phyloP scores from a whole-genome alignment of 2,113 vertebrate species.

The Rhagologus leucostigma region DNA sequence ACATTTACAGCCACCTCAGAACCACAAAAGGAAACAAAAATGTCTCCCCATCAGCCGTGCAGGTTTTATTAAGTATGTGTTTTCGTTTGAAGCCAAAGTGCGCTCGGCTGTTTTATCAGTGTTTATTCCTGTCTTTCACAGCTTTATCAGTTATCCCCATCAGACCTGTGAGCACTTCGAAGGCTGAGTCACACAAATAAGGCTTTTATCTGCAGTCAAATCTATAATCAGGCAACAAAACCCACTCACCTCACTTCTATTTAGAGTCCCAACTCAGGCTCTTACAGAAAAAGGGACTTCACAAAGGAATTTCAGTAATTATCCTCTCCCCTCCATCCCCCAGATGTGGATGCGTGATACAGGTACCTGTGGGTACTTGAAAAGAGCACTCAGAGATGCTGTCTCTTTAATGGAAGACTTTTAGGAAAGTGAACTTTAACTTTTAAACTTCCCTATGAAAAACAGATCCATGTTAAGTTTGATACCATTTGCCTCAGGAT shows the following conservation, averaged over 20 bases:
- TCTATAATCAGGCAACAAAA: conserved; percentile 30
- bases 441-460: conserved; percentile 51
- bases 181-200: conserved; percentile 30
- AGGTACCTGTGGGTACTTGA: conserved; percentile 43
- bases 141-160: conserved; percentile 51
- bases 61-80: conserved; percentile 34
- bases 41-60: neutral
- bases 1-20: neutral
- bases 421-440: conserved; percentile 54
- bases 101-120: neutral
- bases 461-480: conserved; percentile 63
- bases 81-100: conserved; percentile 8
- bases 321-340: neutral
- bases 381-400: neutral
- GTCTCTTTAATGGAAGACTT: conserved; percentile 29
- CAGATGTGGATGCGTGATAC: conserved; percentile 21
- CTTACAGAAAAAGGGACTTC: conserved; percentile 26
- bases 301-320: conserved; percentile 50
- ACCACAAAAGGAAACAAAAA: neutral
- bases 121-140: conserved; percentile 54
- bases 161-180: conserved; percentile 1
- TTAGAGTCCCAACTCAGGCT: neutral
- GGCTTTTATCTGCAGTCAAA: conserved; percentile 26
- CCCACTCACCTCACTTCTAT: neutral
- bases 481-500: conserved; percentile 68